Evolutionary conservation across 2,797 vertebrate genomes (phyloP).

Genomic region (Squalus acanthias): DNA sequence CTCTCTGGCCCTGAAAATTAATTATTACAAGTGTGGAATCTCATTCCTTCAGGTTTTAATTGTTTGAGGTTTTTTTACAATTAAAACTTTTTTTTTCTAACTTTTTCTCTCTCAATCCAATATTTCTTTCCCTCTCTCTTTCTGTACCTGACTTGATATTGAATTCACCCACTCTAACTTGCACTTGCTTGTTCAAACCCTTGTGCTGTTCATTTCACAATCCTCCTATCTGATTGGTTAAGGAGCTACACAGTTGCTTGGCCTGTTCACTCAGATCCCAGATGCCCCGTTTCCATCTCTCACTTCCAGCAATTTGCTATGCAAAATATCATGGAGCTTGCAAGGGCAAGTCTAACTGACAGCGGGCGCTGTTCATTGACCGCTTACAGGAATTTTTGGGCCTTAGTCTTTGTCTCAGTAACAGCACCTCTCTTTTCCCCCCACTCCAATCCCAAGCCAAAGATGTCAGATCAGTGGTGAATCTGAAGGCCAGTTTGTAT

Average conservation of each 20-base stretch:
- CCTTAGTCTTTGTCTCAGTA: slow-evolving; percentile 26
- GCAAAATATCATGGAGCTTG: neutral
- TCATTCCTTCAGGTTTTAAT: neutral
- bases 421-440: slow-evolving; percentile 44
- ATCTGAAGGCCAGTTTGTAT: neutral
- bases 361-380: neutral
- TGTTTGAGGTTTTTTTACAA: neutral
- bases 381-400: slow-evolving; percentile 26
- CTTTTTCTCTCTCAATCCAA: too few relatives aligned
- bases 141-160: neutral
- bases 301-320: neutral
- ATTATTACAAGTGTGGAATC: neutral
- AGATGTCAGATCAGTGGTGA: too few relatives aligned
- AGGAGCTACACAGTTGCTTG: neutral
- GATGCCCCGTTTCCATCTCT: neutral
- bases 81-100: too few relatives aligned
- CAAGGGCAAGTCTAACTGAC: neutral
- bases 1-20: neutral
- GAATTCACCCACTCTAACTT: neutral
- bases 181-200: too few relatives aligned
- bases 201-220: neutral
- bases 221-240: neutral
- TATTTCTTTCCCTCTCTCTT: too few relatives aligned
- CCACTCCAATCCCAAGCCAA: slow-evolving; percentile 47
- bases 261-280: neutral